These are phyloP conservation scores for Hyles euphorbiae DNA, from an alignment of 1,140 invertebrate species.

Conservation along the genomic window DNA sequence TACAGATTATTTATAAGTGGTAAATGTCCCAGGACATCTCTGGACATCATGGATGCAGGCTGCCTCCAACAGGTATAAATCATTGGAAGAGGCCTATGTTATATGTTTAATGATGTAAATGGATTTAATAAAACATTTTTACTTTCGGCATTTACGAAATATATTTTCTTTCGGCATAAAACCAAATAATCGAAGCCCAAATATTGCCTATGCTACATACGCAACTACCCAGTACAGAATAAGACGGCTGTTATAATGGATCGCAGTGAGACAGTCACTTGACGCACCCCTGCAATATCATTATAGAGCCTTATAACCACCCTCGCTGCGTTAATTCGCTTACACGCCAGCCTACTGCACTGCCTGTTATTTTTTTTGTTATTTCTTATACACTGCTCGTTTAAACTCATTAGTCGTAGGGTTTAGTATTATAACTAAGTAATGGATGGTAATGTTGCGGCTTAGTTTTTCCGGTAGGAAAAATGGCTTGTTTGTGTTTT, in stretches of 20 bases:
- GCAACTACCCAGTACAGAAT: constrained; percentile 30
- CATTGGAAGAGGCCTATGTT: background rate
- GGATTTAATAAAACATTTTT: background rate
- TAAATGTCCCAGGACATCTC: background rate
- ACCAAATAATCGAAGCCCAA: background rate
- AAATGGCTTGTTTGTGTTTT: too few relatives aligned
- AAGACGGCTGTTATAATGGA: constrained; percentile 53
- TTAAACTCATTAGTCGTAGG: too few relatives aligned
- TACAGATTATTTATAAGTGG: background rate
- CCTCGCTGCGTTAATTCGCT: too few relatives aligned
- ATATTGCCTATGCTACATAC: background rate
- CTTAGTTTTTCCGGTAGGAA: too few relatives aligned
- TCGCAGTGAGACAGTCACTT: constrained; percentile 51
- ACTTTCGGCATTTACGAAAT: background rate
- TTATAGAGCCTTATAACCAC: constrained; percentile 41
- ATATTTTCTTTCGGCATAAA: too few relatives aligned
- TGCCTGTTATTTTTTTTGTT: too few relatives aligned
- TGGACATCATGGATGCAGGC: background rate
- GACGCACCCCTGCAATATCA: constrained; percentile 66
- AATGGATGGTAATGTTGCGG: too few relatives aligned
- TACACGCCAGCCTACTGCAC: too few relatives aligned
- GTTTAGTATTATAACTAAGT: too few relatives aligned
- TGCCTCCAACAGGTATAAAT: background rate
- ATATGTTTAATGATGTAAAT: background rate
- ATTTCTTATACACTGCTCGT: too few relatives aligned